Evolutionary conservation across 2,113 vertebrate genomes (phyloP).

Genomic region (Anser cygnoides): DNA sequence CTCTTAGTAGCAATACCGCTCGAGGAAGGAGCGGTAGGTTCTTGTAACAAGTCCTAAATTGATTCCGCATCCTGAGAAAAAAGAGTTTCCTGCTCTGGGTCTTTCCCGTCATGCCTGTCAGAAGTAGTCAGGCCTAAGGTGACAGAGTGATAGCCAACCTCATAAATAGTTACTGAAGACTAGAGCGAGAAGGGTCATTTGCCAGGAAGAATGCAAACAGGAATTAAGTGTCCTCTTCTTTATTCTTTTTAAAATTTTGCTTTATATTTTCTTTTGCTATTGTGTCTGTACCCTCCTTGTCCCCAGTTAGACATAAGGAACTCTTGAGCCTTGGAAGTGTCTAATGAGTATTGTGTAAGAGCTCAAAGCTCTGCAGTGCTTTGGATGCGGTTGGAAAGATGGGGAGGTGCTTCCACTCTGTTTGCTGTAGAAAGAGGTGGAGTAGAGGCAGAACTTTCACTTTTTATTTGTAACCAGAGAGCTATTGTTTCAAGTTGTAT

Average conservation of each 20-base stretch:
- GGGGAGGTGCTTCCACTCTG: not conserved
- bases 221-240: fast-evolving
- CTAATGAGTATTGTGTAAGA: not conserved
- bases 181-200: not conserved
- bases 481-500: not conserved
- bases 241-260: not conserved
- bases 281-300: too few relatives aligned
- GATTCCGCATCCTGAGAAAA: not conserved
- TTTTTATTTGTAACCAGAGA: not conserved
- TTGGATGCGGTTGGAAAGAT: not conserved
- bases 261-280: not conserved
- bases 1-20: not conserved
- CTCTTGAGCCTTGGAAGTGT: not conserved
- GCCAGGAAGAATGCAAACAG: not conserved
- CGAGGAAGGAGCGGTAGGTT: not conserved
- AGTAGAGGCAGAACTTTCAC: not conserved
- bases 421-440: not conserved
- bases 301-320: not conserved
- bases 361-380: not conserved
- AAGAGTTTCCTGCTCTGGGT: not conserved
- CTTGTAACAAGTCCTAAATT: not conserved
- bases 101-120: not conserved
- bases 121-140: not conserved
- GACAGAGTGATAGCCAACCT: not conserved
- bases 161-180: not conserved